Conservation (phyloP, 1,140 invertebrate genomes). For the Phenacoccus solenopsis region DNA sequence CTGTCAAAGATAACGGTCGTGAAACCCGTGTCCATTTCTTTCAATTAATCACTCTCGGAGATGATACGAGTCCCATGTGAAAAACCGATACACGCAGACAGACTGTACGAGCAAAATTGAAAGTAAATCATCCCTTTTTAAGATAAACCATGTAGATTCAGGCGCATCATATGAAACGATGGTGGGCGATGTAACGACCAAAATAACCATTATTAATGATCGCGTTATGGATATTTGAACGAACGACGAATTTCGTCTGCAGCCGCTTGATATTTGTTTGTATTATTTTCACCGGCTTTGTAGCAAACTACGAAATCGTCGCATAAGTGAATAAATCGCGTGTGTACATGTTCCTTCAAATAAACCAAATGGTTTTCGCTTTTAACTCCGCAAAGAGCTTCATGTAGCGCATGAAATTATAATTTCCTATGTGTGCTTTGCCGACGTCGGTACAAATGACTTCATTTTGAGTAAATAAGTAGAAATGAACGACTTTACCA, state of each 20-base stretch:
- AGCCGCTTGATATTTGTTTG: too few relatives aligned
- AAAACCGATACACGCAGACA: background rate
- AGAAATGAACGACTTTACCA: too few relatives aligned
- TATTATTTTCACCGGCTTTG: too few relatives aligned
- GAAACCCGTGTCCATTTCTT: conserved; percentile 13
- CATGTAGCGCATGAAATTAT: too few relatives aligned
- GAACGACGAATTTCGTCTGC: background rate
- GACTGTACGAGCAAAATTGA: background rate
- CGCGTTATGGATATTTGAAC: background rate
- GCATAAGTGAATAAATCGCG: too few relatives aligned
- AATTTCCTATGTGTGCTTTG: too few relatives aligned
- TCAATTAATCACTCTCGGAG: conserved; percentile 11
- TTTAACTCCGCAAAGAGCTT: too few relatives aligned
- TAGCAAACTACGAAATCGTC: too few relatives aligned
- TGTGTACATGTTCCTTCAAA: too few relatives aligned
- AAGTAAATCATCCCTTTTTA: conserved; percentile 14
- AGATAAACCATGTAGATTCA: background rate
- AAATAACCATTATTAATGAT: background rate
- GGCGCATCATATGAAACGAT: background rate
- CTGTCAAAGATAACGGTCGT: conserved; percentile 15
- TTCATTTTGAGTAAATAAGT: too few relatives aligned
- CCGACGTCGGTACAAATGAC: too few relatives aligned
- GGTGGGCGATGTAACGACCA: background rate
- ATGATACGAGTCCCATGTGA: conserved; percentile 4
- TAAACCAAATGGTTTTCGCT: too few relatives aligned